A percentile compares a stretch with the other conserved stretches of the same genome.
These are phyloP conservation scores for Lophotriccus pileatus DNA, from an alignment of 2,797 vertebrate species.

Conservation along the genomic window DNA sequence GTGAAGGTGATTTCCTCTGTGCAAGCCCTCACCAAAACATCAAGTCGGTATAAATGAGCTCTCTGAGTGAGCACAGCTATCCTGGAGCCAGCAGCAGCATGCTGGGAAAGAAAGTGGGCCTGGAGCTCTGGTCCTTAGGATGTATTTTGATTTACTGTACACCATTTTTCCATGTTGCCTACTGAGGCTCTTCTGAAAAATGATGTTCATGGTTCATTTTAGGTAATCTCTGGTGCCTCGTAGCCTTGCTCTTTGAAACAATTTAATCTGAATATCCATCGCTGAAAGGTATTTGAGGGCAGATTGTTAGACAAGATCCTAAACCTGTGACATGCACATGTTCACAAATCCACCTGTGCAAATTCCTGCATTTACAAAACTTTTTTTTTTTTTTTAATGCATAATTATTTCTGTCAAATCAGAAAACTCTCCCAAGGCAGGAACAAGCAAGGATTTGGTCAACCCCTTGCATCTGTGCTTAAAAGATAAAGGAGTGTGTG, in stretches of 20 bases:
- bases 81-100: neutral
- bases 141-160: neutral
- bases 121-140: neutral
- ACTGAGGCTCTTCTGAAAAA: neutral
- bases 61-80: fast-evolving
- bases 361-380: neutral
- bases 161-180: neutral
- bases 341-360: neutral
- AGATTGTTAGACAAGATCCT: neutral
- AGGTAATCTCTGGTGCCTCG: neutral
- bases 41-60: neutral
- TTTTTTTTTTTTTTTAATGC: neutral
- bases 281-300: neutral
- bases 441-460: neutral
- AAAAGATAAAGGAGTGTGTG: neutral
- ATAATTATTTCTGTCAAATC: neutral
- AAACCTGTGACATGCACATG: neutral
- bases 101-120: fast-evolving
- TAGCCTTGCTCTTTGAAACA: neutral
- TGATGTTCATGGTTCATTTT: neutral
- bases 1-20: neutral
- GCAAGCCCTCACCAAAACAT: neutral
- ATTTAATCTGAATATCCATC: neutral
- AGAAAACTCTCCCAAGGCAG: neutral
- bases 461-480: neutral